Conservation (phyloP, 2,888 invertebrate genomes). For the Napeogenes inachia region DNA sequence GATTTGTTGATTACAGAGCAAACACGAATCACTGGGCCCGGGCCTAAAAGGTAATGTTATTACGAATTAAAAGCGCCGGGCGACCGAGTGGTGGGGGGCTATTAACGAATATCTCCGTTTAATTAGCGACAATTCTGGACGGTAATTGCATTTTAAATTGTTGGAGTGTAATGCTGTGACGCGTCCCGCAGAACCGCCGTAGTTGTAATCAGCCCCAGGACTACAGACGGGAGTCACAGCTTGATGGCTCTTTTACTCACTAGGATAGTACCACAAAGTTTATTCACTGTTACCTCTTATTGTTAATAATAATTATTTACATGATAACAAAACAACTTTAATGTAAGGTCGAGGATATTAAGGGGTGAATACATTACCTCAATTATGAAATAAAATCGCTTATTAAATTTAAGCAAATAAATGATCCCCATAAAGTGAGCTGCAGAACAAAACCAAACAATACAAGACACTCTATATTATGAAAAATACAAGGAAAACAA, state of each 20-base stretch:
- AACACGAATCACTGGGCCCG: slow-evolving; percentile 26
- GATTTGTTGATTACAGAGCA: slow-evolving; percentile 34
- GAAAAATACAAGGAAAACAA: slow-evolving; percentile 18
- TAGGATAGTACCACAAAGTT: not conserved
- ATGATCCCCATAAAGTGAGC: not conserved
- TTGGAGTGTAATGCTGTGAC: slow-evolving; percentile 30
- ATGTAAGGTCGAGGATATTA: no score
- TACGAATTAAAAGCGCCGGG: slow-evolving; percentile 27
- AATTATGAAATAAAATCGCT: no score
- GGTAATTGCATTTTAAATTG: slow-evolving; percentile 63
- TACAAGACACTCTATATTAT: slow-evolving; percentile 12
- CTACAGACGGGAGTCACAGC: slow-evolving; percentile 13
- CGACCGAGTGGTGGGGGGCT: slow-evolving; percentile 24
- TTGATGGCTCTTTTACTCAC: not conserved
- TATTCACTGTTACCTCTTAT: no score
- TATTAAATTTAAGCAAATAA: not conserved
- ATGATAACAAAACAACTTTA: no score
- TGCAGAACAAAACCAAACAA: not conserved
- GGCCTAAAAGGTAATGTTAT: slow-evolving; percentile 29
- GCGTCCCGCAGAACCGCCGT: slow-evolving; percentile 12
- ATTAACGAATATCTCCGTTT: slow-evolving; percentile 57
- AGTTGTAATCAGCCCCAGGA: slow-evolving; percentile 12
- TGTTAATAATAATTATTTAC: no score
- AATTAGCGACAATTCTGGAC: slow-evolving; percentile 54
- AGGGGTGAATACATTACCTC: no score